Evolutionary conservation across 2,888 invertebrate genomes (phyloP), one percentile per base, ranked within the genome.

Genomic region (Elegia similella): DNA sequence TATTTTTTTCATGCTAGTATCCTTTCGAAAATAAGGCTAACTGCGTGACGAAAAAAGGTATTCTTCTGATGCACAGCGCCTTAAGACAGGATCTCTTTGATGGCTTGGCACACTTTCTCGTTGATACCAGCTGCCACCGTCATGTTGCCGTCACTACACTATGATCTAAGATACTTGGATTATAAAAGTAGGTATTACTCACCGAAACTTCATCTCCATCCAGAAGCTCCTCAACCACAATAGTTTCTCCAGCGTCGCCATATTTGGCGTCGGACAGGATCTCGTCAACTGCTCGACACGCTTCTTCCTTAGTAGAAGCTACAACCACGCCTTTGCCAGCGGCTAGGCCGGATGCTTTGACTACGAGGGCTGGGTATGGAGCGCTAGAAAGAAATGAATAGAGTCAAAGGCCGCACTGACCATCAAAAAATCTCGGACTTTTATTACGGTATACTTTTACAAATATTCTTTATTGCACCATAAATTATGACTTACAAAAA

Each of bases 281-380:
- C 57, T 95, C 94, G 72, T 96, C 96, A 0, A 98, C 96, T 0
- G 98, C 98, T 42, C 87, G 80, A 66, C 95, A 96, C 0, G 98
- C 98, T 79, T 98, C 97, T n/a, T 94, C 92, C 63, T 92, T 93
- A 69, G 92, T 93, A 1, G 93, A 80, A 0, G 98, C 97, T 0
- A 99, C 98, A 2, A 98, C 94, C 1, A 99, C 99, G 0, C 99
- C 99, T 82, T 99, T 99, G 32, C 99, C 99, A 0, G 98, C 98
- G 0, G 99, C 99, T 56, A 99, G 91, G 0, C 99, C 99, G 66
- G 97, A 95, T 0, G 99, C 99, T 87, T 99, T 99, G 0, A 99
- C 96, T 1, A 99, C 99, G 54, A 97, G 87, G 0, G 98, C 97
- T 46, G 94, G 93, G 80, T 93, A 97, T 5, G 94, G 84, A 7